These are phyloP conservation scores for Cyprinodon tularosa DNA, from an alignment of 2,113 vertebrate species.

Conservation along the genomic window DNA sequence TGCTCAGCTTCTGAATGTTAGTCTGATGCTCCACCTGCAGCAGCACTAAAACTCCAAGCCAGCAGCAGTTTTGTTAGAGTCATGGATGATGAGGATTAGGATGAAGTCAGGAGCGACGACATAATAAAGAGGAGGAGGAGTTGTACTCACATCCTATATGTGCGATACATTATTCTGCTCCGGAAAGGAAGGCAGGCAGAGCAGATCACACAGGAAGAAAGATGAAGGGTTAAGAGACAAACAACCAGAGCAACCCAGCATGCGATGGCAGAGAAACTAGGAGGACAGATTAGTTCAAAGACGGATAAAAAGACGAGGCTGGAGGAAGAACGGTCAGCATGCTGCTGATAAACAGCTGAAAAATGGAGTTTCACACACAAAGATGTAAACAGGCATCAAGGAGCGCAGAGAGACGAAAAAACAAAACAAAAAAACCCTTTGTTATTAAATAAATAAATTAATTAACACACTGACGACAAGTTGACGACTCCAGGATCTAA, in stretches of 20 bases:
- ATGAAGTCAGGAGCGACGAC: slow-evolving; percentile 19
- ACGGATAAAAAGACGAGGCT: neutral
- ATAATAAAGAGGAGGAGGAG: slow-evolving; percentile 40
- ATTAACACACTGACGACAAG: too few species aligned
- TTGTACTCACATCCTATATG: slow-evolving; percentile 99
- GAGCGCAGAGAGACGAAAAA: neutral
- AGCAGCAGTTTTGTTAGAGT: neutral
- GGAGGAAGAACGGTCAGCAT: neutral
- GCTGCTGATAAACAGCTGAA: slow-evolving; percentile 7
- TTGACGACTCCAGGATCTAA: too few species aligned
- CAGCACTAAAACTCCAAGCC: slow-evolving; percentile 19
- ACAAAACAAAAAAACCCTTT: neutral
- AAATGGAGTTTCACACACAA: neutral
- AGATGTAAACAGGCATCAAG: neutral
- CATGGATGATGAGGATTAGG: slow-evolving; percentile 3
- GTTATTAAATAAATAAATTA: too few species aligned
- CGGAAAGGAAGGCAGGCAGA: slow-evolving; percentile 91
- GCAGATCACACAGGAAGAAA: slow-evolving; percentile 80
- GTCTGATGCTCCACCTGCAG: slow-evolving; percentile 15
- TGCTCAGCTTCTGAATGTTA: slow-evolving; percentile 2
- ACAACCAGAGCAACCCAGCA: slow-evolving; percentile 44
- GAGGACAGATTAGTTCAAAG: slow-evolving; percentile 24
- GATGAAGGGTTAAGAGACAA: slow-evolving; percentile 67
- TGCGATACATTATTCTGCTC: slow-evolving; percentile 99
- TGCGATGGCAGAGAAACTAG: slow-evolving; percentile 35